phyloP scores from a whole-genome alignment of 2,797 vertebrate genomes.

The Mastacembelus armatus region DNA sequence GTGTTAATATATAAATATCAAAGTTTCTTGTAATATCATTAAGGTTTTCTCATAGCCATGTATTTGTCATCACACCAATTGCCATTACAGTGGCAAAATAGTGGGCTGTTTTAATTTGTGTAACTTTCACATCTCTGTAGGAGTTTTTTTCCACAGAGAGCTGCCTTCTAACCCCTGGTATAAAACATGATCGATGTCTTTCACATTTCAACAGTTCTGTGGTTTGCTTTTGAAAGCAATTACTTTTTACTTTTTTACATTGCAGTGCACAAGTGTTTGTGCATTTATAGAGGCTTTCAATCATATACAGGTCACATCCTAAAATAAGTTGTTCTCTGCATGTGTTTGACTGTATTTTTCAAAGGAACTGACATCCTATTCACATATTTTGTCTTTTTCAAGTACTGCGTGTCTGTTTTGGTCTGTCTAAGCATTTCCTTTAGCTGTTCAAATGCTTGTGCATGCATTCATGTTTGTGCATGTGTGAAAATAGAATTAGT shows the following conservation, averaged over 20 bases:
- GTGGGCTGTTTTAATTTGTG: conserved; percentile 63
- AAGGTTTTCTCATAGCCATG: conserved; percentile 45
- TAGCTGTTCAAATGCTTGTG: conserved; percentile 44
- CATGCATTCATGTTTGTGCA: conserved; percentile 45
- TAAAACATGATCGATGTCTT: conserved; percentile 51
- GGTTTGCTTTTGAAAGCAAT: conserved; percentile 10
- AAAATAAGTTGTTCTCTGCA: conserved; percentile 19
- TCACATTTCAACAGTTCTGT: conserved; percentile 20
- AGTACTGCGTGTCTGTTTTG: conserved; percentile 22
- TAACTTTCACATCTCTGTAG: conserved; percentile 57
- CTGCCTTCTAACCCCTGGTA: conserved; percentile 29
- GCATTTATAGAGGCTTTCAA: too few relatives aligned
- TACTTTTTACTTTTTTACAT: neutral
- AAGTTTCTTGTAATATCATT: conserved; percentile 36
- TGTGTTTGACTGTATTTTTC: conserved; percentile 23
- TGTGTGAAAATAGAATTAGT: conserved; percentile 23
- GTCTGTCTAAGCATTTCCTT: conserved; percentile 35
- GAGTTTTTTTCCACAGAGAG: conserved; percentile 56
- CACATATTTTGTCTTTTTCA: conserved; percentile 2
- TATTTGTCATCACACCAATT: conserved; percentile 71
- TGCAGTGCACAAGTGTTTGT: neutral
- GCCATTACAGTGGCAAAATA: conserved; percentile 58
- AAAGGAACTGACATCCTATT: conserved; percentile 18
- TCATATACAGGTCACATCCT: neutral
- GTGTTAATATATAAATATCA: conserved; percentile 57